Base-by-base conservation (phyloP, 92 coral and sea anemone genomes). In the Actinostola sp. region DNA sequence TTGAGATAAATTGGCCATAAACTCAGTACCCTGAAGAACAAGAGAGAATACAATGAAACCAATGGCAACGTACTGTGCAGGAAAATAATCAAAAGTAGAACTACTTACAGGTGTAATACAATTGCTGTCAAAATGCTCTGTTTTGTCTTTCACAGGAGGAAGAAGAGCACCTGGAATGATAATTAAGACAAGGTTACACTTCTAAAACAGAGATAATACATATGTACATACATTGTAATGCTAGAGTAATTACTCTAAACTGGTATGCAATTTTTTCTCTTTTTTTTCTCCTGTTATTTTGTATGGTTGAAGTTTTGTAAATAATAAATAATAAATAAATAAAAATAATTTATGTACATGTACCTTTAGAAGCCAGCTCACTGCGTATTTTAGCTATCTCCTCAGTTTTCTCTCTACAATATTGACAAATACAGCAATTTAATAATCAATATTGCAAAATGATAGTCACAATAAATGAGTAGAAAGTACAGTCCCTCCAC, bases 61-160 rank as follows among this genome's bases (percentile, higher is more conserved):
- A 54, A 54, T 10, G 6, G 15, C 14, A 41, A 21, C 11, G 2
- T 31, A 31, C 25, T 2, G 38, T 49, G 11, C 9, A 14, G 24
- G 3, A 28, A 11, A 49, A 16, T 49, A 49, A 9, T 49, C 25
- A 23, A 49, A n/a, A n/a, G n/a, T n/a, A n/a, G n/a, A 59, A 26
- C 7, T 24, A 77, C 97, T 83, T 86, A 95, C 99, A 27, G 97
- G 99, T 58, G 97, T 95, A 38, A 95, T 95, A 41, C 99, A 95
- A 81, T 95, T 95, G 49, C 99, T 95, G 89, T 95, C 99, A 86
- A 95, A 95, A 66, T 95, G 99, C 76, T 95, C 97, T 19, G 97
- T 92, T 65, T 95, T 95, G 66, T 83, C 95, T 65, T 95, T 95
- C 46, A 83, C 99, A 25, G 95, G 97, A 52, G 99, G 99, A 0